Evolutionary conservation across 2,888 invertebrate genomes (phyloP), one percentile per base, ranked within the genome.

Genomic region (Alcis repandata): DNA sequence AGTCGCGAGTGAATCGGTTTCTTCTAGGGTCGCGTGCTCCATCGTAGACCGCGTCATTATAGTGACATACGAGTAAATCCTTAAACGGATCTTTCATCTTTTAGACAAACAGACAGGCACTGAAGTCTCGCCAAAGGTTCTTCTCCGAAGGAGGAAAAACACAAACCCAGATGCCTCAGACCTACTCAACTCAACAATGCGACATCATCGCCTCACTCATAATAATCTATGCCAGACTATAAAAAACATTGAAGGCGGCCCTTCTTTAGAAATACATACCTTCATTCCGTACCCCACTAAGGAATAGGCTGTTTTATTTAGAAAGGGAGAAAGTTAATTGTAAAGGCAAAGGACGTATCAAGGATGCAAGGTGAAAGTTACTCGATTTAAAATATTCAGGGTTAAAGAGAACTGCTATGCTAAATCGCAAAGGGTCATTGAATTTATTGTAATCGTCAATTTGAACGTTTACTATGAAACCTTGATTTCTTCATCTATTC

Each of bases 321-420:
- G 46, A 56, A 57, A 48, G 57, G 15, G 68, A 48, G 72, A 72
- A 72, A 72, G 72, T 67, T 59, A 57, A 71, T 72, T 72, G 60
- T 36, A 64, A 69, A 70, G 58, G 59, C 66, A 58, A 68, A 69
- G 68, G 64, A 66, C 58, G 58, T 66, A 38, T 54, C 56, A 69
- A 70, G 70, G 69, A 68, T 62, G 59, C 41, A 57, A 22, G 43
- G 67, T 27, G 72, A 72, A 70, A 72, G 72, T 70, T 61, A 38
- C 38, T 69, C 58, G 51, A 43, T 57, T 48, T 63, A 46, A 10
- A 3, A 22, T 10, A 32, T 32, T 32, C 27, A 9, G 27, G 27
- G 27, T 27, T 27, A 0, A 6, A 20, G 7, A 32, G 15, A 27
- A 27, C 27, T 27, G 27, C 27, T 15, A 13, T n/a, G 27, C 48